These are phyloP conservation scores for Lordiphosa stackelbergi DNA, from an alignment of 1,140 invertebrate genomes.

Conservation along the genomic window DNA sequence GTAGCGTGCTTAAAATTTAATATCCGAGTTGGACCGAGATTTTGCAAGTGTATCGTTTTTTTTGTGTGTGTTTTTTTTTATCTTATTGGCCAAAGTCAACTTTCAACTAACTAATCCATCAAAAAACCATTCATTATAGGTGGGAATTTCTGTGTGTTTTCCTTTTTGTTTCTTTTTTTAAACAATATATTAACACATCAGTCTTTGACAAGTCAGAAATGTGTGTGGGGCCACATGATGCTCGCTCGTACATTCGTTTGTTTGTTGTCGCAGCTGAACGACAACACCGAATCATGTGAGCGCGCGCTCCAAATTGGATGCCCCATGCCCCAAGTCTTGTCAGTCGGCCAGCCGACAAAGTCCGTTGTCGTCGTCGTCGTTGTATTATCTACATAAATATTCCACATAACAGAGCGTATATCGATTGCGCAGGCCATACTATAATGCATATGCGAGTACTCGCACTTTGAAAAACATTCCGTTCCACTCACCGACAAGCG, in stretches of 20 bases:
- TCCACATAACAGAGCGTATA: conserved; percentile 17
- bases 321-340: conserved; percentile 27
- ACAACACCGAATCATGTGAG: conserved; percentile 55
- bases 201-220: conserved; percentile 55
- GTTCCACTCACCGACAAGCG: conserved; percentile 20
- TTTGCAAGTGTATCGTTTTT: background rate
- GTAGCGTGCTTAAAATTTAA: too few species aligned
- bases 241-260: conserved; percentile 45
- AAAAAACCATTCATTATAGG: conserved; percentile 40
- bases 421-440: conserved; percentile 42
- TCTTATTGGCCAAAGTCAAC: conserved; percentile 21
- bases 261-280: conserved; percentile 38
- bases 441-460: conserved; percentile 47
- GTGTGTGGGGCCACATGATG: conserved; percentile 58
- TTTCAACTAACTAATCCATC: conserved; percentile 62
- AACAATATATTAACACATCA: conserved; percentile 71
- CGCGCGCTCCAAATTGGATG: conserved; percentile 52
- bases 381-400: conserved; percentile 30
- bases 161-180: conserved; percentile 30
- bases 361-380: conserved; percentile 20
- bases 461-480: conserved; percentile 13
- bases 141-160: conserved; percentile 18
- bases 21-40: too few species aligned
- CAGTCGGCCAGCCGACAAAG: background rate
- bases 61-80: background rate